Conservation (phyloP, 2,888 invertebrate genomes). For the Oxystoma pomonae region DNA sequence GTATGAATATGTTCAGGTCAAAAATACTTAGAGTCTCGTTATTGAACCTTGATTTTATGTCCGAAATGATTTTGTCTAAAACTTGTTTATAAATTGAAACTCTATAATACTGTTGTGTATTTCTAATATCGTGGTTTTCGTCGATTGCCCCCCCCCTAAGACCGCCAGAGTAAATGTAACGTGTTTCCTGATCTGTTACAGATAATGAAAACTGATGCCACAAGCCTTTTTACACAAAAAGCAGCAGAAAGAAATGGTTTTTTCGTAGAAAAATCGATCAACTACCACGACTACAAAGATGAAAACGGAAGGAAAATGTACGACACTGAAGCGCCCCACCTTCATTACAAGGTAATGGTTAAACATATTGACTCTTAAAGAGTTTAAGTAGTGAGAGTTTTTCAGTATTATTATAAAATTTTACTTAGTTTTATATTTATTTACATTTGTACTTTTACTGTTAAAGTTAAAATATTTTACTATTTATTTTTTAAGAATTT, state of each 20-base stretch:
- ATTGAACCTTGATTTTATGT: too few species aligned
- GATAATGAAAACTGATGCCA: constrained; percentile 78
- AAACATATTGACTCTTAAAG: constrained; percentile 25
- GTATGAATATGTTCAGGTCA: too few species aligned
- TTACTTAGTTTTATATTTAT: constrained; percentile 10
- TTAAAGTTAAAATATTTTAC: too few species aligned
- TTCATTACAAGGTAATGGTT: constrained; percentile 65
- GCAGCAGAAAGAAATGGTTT: constrained; percentile 67
- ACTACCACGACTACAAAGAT: constrained; percentile 68
- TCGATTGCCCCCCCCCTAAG: too few species aligned
- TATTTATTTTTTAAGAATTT: too few species aligned
- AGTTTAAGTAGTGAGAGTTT: constrained; percentile 13
- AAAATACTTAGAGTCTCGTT: too few species aligned
- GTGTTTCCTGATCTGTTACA: too few species aligned
- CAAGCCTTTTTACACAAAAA: constrained; percentile 74
- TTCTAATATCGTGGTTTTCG: too few species aligned
- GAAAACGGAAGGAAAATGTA: constrained; percentile 58
- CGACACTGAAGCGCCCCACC: constrained; percentile 63
- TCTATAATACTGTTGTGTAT: too few species aligned
- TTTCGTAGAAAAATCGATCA: constrained; percentile 58
- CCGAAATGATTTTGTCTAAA: too few species aligned
- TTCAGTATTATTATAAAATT: background rate
- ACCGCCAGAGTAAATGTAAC: too few species aligned
- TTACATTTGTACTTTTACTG: background rate
- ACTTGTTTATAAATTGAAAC: too few species aligned